Base-by-base conservation (phyloP, 2,797 vertebrate genomes). In the Centropyge bicolor region DNA sequence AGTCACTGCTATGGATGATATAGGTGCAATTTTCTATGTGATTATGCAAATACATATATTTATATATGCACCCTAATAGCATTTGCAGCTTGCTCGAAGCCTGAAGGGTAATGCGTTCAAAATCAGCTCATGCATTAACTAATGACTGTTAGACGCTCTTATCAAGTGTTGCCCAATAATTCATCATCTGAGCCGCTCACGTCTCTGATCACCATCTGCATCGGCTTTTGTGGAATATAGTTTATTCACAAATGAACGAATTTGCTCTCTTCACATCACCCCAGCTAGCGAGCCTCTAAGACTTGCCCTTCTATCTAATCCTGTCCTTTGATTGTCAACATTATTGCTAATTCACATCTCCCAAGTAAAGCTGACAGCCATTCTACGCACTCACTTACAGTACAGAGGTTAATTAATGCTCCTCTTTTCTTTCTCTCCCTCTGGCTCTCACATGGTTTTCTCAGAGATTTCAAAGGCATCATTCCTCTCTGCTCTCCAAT, bases 371-470 rank as follows among this genome's bases (percentile, higher is more conserved):
- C 81, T 85, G 87, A 87, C 87, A 89, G n/a, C 62, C 77, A 59
- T 82, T 80, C 68, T 70, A 79, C 56, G 56, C 56, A 56, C 70
- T 85, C 78, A 49, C 51, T 69, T 38, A 60, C 52, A 20, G 49
- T 40, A 17, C 74, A 70, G 51, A 80, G 85, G 78, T 88, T 91
- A 83, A 92, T 91, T 86, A 88, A 88, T 74, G 77, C 78, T 69
- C 60, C 76, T 35, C 16, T 22, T 75, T 77, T 69, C 70, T 54
- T 55, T 57, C 51, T 52, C 49, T 69, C 17, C 35, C 24, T 41
- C 10, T 31, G 27, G 27, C 27, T 60, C 43, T 67, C 13, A 3
- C 77, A 36, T 66, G 35, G 31, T 86, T 84, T 84, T 87, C 74
- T 56, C 56, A 48, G 71, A 70, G 59, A 88, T 86, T 89, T 93